Evolutionary conservation across 2,888 invertebrate species (phyloP), one percentile per base, ranked within the genome.

Genomic region (Synergus japonicus): DNA sequence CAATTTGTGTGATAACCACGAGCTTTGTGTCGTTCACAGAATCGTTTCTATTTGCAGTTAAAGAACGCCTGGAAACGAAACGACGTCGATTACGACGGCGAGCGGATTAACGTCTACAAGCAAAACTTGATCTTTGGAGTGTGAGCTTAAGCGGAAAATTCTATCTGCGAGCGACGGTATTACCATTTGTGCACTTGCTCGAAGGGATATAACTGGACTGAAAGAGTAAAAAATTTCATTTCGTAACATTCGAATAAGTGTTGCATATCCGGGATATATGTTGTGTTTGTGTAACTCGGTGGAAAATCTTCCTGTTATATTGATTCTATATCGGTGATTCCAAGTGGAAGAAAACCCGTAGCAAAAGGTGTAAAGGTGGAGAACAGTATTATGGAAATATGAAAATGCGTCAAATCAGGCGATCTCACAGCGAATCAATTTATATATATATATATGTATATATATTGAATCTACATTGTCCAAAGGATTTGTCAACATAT

Each of bases 21-120:
- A 73, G 49, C 46, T 73, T 49, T 73, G 54, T 15, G 54, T 49
- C 73, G 37, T 73, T 73, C 73, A 73, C 49, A 73, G 73, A 49
- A 73, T 54, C 73, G 73, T 54, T 73, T 73, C 73, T 73, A 73
- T 73, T 73, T 73, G 73, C 73, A 73, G 73, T 73, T 73, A 73
- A 73, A 73, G 73, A 73, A 73, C 37, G 49, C n/a, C 73, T 73
- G 18, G 49, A 54, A 73, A 54, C 73, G 73, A 41, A 73, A 73
- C 37, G 73, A 73, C 73, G 54, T 54, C 73, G 73, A 73, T 73
- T 73, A 73, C 73, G 54, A 73, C 41, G 73, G 54, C 49, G 54
- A 73, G 37, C 73, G 73, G 73, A 73, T 73, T 73, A 73, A 73
- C 73, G 73, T 73, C 54, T 41, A 54, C 73, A 54, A 29, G 49